Conservation (phyloP, 2,888 invertebrate species). For the Antheraea assamensis region DNA sequence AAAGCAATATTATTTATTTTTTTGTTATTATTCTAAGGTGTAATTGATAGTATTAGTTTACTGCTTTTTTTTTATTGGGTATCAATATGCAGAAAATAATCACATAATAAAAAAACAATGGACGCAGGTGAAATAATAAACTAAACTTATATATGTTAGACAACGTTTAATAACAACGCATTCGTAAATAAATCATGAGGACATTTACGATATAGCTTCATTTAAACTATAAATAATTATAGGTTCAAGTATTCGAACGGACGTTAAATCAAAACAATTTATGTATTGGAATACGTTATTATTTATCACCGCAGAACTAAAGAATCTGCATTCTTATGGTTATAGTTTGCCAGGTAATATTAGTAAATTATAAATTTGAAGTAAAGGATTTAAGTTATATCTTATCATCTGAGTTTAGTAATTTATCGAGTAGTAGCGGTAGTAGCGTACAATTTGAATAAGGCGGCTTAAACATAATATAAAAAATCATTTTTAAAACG, state of each 20-base stretch:
- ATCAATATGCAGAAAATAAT: neutral
- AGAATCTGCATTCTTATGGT: slow-evolving; percentile 37
- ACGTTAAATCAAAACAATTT: slow-evolving; percentile 64
- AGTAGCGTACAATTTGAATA: no score
- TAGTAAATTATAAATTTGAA: neutral
- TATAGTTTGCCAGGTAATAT: slow-evolving; percentile 31
- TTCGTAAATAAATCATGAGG: slow-evolving; percentile 59
- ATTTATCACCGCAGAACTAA: slow-evolving; percentile 48
- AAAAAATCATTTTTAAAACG: no score
- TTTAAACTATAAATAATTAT: slow-evolving; percentile 71
- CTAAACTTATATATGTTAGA: slow-evolving; percentile 23
- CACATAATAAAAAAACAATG: neutral
- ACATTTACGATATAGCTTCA: slow-evolving; percentile 66
- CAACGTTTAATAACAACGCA: slow-evolving; percentile 47
- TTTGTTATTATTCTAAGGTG: no score
- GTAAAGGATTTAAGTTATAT: neutral
- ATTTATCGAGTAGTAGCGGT: no score
- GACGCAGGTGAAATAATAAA: slow-evolving; percentile 10
- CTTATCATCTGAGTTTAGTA: no score
- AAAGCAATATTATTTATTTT: no score
- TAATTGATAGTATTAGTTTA: no score
- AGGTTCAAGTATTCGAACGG: slow-evolving; percentile 46
- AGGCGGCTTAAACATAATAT: no score
- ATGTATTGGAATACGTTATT: slow-evolving; percentile 54
- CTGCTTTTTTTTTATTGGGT: no score